Conservation (phyloP, 2,797 vertebrate species). For the Hipposideros larvatus region DNA sequence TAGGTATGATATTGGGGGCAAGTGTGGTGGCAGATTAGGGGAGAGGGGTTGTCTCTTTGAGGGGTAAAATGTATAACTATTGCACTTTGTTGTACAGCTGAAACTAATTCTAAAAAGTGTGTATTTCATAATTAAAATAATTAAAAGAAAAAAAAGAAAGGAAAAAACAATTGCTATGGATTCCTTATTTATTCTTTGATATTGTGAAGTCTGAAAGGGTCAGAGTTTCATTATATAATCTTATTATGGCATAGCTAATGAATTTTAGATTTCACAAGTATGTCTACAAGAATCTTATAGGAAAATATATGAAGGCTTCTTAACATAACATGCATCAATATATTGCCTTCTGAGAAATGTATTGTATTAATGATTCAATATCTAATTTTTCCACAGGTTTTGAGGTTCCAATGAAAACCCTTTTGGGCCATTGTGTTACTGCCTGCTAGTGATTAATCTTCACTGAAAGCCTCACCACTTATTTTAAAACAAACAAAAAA, state of each 20-base stretch:
- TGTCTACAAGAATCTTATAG: conserved; percentile 54
- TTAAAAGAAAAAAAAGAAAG: too few relatives aligned
- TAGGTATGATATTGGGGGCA: too few relatives aligned
- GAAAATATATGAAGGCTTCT: conserved; percentile 49
- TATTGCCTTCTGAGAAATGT: conserved; percentile 73
- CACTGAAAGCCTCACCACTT: conserved; percentile 86
- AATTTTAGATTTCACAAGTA: conserved; percentile 17
- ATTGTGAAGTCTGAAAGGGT: not conserved
- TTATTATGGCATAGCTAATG: conserved; percentile 28
- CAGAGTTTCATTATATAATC: conserved; percentile 2
- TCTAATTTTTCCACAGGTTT: conserved; percentile 86
- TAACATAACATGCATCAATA: conserved; percentile 55
- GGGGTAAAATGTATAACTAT: too few relatives aligned
- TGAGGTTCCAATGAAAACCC: conserved; percentile 88
- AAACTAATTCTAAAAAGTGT: too few relatives aligned
- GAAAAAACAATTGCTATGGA: not conserved
- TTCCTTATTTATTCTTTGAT: conserved; percentile 16
- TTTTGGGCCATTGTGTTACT: conserved; percentile 87
- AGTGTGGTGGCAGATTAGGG: too few relatives aligned
- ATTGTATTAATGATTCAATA: conserved; percentile 88
- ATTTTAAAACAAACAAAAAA: conserved; percentile 88
- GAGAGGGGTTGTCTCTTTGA: too few relatives aligned
- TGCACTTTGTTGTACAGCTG: too few relatives aligned
- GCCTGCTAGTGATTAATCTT: conserved; percentile 88
- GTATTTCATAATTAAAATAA: too few relatives aligned